A percentile compares a stretch with the other conserved stretches of the same genome.
These are phyloP conservation scores for Danio kyathit DNA, from an alignment of 2,797 vertebrate species.

Conservation along the genomic window DNA sequence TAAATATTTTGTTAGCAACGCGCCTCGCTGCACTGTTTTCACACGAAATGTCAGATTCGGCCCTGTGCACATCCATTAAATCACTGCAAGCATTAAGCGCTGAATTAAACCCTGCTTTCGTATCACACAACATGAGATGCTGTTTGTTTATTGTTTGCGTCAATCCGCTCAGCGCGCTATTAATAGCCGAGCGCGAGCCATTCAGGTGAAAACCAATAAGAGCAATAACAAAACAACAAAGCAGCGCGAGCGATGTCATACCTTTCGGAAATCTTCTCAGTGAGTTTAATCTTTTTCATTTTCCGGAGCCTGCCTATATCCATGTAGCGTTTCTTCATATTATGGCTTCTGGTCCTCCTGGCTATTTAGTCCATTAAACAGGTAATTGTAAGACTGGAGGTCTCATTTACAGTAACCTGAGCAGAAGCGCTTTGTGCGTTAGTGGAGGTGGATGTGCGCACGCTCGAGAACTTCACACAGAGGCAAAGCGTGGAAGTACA, in stretches of 20 bases:
- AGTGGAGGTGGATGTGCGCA: slow-evolving; percentile 47
- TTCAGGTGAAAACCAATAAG: slow-evolving; percentile 68
- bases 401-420: slow-evolving; percentile 59
- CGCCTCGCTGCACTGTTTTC: not conserved
- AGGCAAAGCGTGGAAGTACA: not conserved
- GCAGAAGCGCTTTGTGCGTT: slow-evolving; percentile 46
- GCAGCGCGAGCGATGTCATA: slow-evolving; percentile 64
- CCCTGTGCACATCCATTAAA: slow-evolving; percentile 10
- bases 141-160: slow-evolving; percentile 31
- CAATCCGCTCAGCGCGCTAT: slow-evolving; percentile 8
- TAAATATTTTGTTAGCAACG: not conserved
- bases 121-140: not conserved
- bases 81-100: not conserved
- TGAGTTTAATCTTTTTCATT: slow-evolving; percentile 82
- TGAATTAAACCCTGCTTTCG: not conserved
- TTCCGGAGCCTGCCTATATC: slow-evolving; percentile 82
- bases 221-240: slow-evolving; percentile 74
- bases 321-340: slow-evolving; percentile 85
- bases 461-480: slow-evolving; percentile 43
- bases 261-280: slow-evolving; percentile 84
- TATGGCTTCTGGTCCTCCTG: slow-evolving; percentile 66
- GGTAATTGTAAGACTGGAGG: slow-evolving; percentile 49
- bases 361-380: slow-evolving; percentile 28
- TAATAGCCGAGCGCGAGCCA: slow-evolving; percentile 68
- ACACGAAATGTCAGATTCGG: slow-evolving; percentile 8